Conservation (phyloP, 2,888 invertebrate genomes). For the Microplitis deprimator region DNA sequence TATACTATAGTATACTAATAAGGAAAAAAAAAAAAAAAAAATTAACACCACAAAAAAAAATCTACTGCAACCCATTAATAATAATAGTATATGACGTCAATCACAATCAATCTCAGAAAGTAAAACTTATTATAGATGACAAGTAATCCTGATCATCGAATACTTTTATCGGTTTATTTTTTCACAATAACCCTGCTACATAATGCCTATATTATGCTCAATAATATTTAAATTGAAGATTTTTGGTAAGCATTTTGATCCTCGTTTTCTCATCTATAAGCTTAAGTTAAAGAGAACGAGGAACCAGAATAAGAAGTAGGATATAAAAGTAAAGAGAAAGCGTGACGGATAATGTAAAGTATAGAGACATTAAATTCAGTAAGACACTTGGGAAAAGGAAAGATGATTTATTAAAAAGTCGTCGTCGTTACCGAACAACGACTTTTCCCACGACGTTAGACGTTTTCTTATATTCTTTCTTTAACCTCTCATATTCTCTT, state of each 20-base stretch:
- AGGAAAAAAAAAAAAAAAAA: too few species aligned
- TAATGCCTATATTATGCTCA: neutral
- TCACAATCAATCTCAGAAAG: too few species aligned
- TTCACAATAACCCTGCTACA: too few species aligned
- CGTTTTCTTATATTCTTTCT: constrained; percentile 30
- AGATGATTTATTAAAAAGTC: constrained; percentile 27
- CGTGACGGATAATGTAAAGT: constrained; percentile 10
- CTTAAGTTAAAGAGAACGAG: neutral
- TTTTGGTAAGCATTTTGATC: neutral
- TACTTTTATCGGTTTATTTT: too few species aligned
- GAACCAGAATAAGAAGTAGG: constrained; percentile 14
- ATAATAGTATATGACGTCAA: too few species aligned
- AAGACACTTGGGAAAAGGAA: constrained; percentile 23
- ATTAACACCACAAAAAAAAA: too few species aligned
- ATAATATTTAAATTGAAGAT: constrained; percentile 14
- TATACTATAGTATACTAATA: too few species aligned
- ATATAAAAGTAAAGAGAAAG: too few species aligned
- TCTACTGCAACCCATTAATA: too few species aligned
- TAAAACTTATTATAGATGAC: too few species aligned
- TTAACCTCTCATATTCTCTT: neutral
- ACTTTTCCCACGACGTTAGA: constrained; percentile 41
- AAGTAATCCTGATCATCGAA: too few species aligned
- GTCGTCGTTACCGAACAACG: constrained; percentile 29
- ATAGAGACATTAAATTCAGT: constrained; percentile 25
- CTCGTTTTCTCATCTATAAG: too few species aligned